phyloP scores from a whole-genome alignment of 2,888 invertebrate genomes.

The Cosmorhoe ocellata region DNA sequence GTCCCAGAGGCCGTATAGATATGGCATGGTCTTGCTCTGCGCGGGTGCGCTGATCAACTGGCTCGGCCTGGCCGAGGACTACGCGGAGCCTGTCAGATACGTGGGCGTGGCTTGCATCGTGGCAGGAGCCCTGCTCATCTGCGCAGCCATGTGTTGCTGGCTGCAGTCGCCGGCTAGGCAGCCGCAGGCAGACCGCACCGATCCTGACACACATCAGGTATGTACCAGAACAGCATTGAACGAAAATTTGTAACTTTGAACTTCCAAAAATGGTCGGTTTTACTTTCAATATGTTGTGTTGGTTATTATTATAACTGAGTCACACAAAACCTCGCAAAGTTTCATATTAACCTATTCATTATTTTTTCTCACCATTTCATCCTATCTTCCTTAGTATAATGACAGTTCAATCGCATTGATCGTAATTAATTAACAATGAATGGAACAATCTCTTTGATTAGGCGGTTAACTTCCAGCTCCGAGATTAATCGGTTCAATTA shows the following conservation, averaged over 20 bases:
- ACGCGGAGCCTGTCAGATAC: conserved; percentile 87
- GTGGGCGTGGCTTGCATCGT: conserved; percentile 88
- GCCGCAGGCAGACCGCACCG: conserved; percentile 67
- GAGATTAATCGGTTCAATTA: conserved; percentile 20
- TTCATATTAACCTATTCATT: too few relatives aligned
- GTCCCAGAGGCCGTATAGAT: conserved; percentile 87
- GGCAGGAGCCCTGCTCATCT: conserved; percentile 87
- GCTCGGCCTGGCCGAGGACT: conserved; percentile 87
- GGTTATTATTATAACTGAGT: too few relatives aligned
- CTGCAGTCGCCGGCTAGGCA: conserved; percentile 80
- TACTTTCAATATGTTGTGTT: too few relatives aligned
- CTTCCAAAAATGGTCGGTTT: too few relatives aligned
- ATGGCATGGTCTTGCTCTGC: conserved; percentile 88
- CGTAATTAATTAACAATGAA: conserved; percentile 22
- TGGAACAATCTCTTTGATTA: conserved; percentile 16
- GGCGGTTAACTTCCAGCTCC: conserved; percentile 9
- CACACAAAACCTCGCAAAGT: too few relatives aligned
- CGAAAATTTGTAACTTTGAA: too few relatives aligned
- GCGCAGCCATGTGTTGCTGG: conserved; percentile 89
- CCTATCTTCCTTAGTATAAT: background rate
- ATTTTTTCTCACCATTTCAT: too few relatives aligned
- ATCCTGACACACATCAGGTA: conserved; percentile 79
- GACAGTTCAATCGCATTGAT: conserved; percentile 1
- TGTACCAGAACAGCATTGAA: conserved; percentile 5
- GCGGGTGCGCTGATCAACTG: conserved; percentile 89